Evolutionary conservation across 2,888 invertebrate genomes (phyloP), one percentile per base, ranked within the genome.

Genomic region (Coelogynopora nodosa): DNA sequence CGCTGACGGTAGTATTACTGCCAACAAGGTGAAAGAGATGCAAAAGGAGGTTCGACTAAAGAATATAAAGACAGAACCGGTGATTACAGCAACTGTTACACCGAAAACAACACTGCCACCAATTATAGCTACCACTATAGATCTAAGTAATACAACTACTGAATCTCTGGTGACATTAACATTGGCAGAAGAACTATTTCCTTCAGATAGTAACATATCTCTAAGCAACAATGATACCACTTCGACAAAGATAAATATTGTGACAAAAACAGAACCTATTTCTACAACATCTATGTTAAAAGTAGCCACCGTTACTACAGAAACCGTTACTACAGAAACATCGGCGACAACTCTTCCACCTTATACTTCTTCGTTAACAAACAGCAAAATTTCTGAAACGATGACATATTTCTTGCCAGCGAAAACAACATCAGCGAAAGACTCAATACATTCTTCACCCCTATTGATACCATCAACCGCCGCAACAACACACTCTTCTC

Each of bases 1-100:
- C 26, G 84, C 84, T 5, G 84, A 84, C 31, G 84, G 84, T n/a
- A 84, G 84, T 67, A 5, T 30, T 23, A 5, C 84, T 0, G 84
- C 27, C 0, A 84, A 31, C 23, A 84, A 84, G 27, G 27, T 84
- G 0, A n/a, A 84, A 29, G 27, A 49, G 5, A 30, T 30, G 10
- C n/a, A 84, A 0, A 67, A 84, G 18, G 23, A 26, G 27, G 26
- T 30, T 23, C 29, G 84, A 28, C 27, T 84, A 13, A 2, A 2
- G 10, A 49, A 49, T 13, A 49, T 13, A 18, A 49, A 49, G 49
- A 49, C 49, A 49, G 18, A 18, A 5, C 74, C 27, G 18, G 2
- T 26, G 5, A 5, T 13, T 13, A 10, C 18, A 26, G 2, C 74
- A 23, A 74, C 5, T 5, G 27, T 26, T 74, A 5, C 49, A 13